Conservation (phyloP, 35 echinoderm and acorn worm genomes). For the Apostichopus californicus region DNA sequence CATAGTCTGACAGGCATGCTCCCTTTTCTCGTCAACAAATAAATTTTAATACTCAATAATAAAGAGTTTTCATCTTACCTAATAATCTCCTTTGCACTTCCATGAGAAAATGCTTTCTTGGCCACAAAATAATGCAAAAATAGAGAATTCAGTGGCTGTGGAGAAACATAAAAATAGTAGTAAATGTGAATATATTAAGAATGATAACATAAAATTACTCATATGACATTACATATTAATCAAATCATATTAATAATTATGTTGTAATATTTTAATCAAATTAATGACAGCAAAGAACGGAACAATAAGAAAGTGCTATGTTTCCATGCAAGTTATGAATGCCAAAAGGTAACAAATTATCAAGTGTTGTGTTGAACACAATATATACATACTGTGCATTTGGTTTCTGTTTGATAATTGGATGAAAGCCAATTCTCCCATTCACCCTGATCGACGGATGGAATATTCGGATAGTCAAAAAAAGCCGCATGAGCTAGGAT, state of each 20-base stretch:
- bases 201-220: too few species aligned
- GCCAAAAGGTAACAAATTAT: too few species aligned
- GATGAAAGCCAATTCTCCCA: slow-evolving; percentile 89
- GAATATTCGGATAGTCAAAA: slow-evolving; percentile 96
- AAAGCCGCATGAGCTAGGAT: slow-evolving; percentile 96
- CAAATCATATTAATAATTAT: neutral
- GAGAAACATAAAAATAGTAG: slow-evolving; percentile 45
- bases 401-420: slow-evolving; percentile 68
- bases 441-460: slow-evolving; percentile 72
- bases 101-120: slow-evolving; percentile 93
- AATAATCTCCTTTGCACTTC: slow-evolving; percentile 97
- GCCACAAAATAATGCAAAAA: slow-evolving; percentile 99
- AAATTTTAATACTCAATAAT: neutral
- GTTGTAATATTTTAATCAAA: neutral
- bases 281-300: neutral
- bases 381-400: slow-evolving; percentile 69
- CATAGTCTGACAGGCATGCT: too few species aligned
- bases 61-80: slow-evolving; percentile 55
- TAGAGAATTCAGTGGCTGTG: slow-evolving; percentile 88
- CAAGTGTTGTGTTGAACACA: too few species aligned
- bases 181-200: too few species aligned
- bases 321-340: too few species aligned
- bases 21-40: too few species aligned
- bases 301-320: too few species aligned
- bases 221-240: too few species aligned